Conservation (phyloP, 2,888 invertebrate genomes). For the Cecidostiba fungosa region DNA sequence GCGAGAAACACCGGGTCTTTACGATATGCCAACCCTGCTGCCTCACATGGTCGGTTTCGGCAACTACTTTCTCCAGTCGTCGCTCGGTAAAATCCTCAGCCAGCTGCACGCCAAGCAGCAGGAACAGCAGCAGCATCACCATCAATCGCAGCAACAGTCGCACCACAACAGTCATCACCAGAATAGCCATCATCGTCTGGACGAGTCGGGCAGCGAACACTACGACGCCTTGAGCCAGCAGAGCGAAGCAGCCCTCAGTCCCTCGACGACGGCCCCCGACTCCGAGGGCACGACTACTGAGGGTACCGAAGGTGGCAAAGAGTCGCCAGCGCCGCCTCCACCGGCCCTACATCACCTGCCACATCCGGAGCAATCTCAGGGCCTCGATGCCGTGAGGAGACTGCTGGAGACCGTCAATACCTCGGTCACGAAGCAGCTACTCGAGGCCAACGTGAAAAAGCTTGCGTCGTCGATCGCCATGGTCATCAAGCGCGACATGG, state of each 20-base stretch:
- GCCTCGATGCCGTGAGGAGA: constrained; percentile 85
- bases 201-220: constrained; percentile 70
- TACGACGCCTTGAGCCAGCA: constrained; percentile 72
- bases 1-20: constrained; percentile 75
- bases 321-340: constrained; percentile 74
- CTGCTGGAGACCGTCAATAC: constrained; percentile 89
- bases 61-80: constrained; percentile 77
- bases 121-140: constrained; percentile 66
- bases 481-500: constrained; percentile 75
- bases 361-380: constrained; percentile 78
- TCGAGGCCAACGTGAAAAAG: constrained; percentile 87
- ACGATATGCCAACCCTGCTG: constrained; percentile 77
- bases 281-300: constrained; percentile 85
- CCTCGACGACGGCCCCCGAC: constrained; percentile 79
- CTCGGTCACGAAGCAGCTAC: constrained; percentile 88
- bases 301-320: constrained; percentile 82
- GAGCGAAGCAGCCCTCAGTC: constrained; percentile 75
- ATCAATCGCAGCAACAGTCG: constrained; percentile 10
- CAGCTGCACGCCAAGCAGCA: constrained; percentile 81
- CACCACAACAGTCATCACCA: constrained; percentile 71
- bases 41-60: constrained; percentile 76
- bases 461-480: constrained; percentile 82
- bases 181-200: constrained; percentile 76
- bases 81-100: constrained; percentile 85
- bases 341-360: constrained; percentile 73